Percentiles rank a stretch among this genome's conserved stretches.
These are phyloP conservation scores for Clarias batrachus DNA, from an alignment of 2,113 vertebrate genomes.

Conservation along the genomic window DNA sequence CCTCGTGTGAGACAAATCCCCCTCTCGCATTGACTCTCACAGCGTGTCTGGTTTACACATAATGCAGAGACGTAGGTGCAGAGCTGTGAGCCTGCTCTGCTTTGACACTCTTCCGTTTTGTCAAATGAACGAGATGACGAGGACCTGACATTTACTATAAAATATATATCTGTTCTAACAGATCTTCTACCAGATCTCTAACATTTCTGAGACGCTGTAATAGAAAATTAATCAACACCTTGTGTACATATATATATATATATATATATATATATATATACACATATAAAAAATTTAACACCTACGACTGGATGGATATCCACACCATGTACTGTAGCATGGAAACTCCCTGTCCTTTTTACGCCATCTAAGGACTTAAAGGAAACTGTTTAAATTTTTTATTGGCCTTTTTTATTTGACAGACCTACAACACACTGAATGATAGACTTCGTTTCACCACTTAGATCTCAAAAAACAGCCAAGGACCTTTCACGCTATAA, in stretches of 20 bases:
- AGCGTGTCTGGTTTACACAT: neutral
- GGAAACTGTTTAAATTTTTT: neutral
- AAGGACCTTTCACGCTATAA: neutral
- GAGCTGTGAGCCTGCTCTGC: neutral
- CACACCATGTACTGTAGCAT: neutral
- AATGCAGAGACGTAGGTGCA: neutral
- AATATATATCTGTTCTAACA: no score
- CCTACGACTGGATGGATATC: neutral
- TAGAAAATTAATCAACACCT: neutral
- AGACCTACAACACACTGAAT: neutral
- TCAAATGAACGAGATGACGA: neutral
- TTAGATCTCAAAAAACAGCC: neutral
- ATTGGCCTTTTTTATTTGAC: neutral
- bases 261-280: neutral
- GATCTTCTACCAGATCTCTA: neutral
- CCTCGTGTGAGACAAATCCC: neutral
- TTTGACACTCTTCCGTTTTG: neutral
- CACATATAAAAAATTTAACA: neutral
- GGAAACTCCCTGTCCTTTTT: neutral
- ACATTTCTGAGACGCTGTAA: neutral
- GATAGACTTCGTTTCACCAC: neutral
- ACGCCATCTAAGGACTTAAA: neutral
- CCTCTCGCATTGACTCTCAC: neutral
- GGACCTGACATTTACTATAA: neutral
- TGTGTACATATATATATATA: no score